These are phyloP conservation scores for Silurus glanis DNA, from an alignment of 2,113 vertebrate genomes.

Conservation along the genomic window DNA sequence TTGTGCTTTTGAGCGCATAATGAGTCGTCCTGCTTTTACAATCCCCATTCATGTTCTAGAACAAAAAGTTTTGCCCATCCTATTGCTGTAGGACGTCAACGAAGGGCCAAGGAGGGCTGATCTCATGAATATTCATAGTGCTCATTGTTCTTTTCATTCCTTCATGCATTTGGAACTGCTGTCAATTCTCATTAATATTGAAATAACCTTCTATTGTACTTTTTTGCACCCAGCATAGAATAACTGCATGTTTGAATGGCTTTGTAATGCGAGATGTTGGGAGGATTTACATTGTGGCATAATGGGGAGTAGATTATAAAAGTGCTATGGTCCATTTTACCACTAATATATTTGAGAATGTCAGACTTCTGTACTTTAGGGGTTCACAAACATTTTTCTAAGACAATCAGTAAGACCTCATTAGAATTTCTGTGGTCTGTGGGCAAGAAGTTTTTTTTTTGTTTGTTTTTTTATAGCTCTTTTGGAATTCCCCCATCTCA, in stretches of 20 bases:
- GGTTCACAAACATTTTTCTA: neutral
- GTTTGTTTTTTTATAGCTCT: neutral
- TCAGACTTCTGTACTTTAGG: neutral
- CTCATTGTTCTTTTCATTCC: neutral
- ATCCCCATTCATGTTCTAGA: neutral
- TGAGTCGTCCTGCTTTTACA: neutral
- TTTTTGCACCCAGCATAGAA: constrained; percentile 5
- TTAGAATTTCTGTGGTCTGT: neutral
- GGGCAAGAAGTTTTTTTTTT: neutral
- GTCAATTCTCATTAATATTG: constrained; percentile 7
- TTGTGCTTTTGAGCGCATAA: neutral
- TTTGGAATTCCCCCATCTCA: neutral
- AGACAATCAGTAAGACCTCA: neutral
- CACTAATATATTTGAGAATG: neutral
- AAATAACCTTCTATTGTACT: neutral
- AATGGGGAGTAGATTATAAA: neutral
- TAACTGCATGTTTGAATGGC: neutral
- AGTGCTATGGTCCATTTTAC: neutral
- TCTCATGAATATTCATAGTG: constrained; percentile 4
- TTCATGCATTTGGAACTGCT: neutral
- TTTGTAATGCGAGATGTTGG: neutral
- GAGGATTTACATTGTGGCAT: neutral
- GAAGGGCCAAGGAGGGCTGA: neutral
- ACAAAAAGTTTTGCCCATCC: constrained; percentile 2
- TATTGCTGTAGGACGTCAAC: neutral